Evolutionary conservation across 2,888 invertebrate species (phyloP), one percentile per base, ranked within the genome.

Genomic region (Lysandra bellargus): DNA sequence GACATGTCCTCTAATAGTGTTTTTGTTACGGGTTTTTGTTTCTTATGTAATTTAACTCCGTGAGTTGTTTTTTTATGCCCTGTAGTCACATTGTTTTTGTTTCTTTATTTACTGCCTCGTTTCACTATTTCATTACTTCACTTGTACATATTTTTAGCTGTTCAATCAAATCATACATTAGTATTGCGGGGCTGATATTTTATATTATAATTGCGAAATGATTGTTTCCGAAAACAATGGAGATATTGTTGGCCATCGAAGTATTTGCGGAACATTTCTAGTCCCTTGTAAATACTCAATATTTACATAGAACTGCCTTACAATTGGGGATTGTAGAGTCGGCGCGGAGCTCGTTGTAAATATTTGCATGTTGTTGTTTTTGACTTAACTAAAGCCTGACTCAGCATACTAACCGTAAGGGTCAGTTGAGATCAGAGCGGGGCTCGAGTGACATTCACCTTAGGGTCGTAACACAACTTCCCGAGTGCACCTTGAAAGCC

Each of bases 1-100:
- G 49, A 75, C 33, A 53, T 76, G 76, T 57, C 76, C 44, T 57
- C 57, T 76, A 57, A 57, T 76, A 57, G 57, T 76, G 76, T 53
- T 75, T 75, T 53, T 17, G 57, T 76, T 76, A 33, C 53, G 76
- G 76, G 33, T 53, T 14, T 76, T 76, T 53, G 49, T 76, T 76
- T 76, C 33, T 57, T 30, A 33, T 17, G 53, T 76, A 76, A 76
- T 76, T 49, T 30, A 30, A 49, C 23, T 49, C 49, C 12, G 17
- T 49, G 49, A 3, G 49, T 75, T 5, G 44, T 74, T 9, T 74
- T 69, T 73, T 44, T 44, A 74, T 17, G 23, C 75, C 14, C 69
- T 37, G 33, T 17, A 33, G 12, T 14, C 69, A 12, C 17, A 69
- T 14, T 37, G 33, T 14, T 69, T 33, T 37, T 37, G 33, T 69